Conservation (phyloP, 2,888 invertebrate species). For the Drosophila subquinaria region DNA sequence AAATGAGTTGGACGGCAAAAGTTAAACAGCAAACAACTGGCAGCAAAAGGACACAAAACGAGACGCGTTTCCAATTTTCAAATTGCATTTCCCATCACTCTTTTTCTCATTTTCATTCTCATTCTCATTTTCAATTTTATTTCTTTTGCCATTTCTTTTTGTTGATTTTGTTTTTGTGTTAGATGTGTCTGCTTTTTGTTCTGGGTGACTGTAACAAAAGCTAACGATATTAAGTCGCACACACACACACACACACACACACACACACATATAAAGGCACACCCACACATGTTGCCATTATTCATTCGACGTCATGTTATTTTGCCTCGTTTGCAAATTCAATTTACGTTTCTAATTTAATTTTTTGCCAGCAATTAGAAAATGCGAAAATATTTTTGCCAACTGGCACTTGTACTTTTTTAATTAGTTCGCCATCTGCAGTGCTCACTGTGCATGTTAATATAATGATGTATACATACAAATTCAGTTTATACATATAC, state of each 20-base stretch:
- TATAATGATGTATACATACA: constrained; percentile 37
- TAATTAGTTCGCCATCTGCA: constrained; percentile 64
- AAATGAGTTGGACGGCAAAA: constrained; percentile 65
- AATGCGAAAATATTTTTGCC: constrained; percentile 74
- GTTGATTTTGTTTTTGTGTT: constrained; percentile 10
- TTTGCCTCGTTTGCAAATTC: constrained; percentile 69
- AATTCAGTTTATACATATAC: constrained; percentile 4
- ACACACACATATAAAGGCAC: background rate
- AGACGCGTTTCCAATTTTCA: constrained; percentile 68
- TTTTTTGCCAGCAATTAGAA: constrained; percentile 63
- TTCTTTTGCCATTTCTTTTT: background rate
- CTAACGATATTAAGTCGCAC: constrained; percentile 51
- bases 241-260: constrained; percentile 6
- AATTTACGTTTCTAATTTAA: constrained; percentile 74
- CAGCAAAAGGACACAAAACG: constrained; percentile 13
- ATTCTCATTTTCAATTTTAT: background rate
- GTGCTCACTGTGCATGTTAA: constrained; percentile 22
- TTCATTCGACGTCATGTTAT: constrained; percentile 65
- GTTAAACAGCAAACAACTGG: constrained; percentile 57
- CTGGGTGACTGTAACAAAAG: constrained; percentile 38
- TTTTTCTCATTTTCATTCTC: constrained; percentile 9
- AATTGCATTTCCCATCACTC: constrained; percentile 60
- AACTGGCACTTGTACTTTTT: constrained; percentile 59
- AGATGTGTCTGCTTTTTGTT: constrained; percentile 41
- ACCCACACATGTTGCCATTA: constrained; percentile 49